Conservation (phyloP, 2,888 invertebrate genomes). For the Rotaria sp. region DNA sequence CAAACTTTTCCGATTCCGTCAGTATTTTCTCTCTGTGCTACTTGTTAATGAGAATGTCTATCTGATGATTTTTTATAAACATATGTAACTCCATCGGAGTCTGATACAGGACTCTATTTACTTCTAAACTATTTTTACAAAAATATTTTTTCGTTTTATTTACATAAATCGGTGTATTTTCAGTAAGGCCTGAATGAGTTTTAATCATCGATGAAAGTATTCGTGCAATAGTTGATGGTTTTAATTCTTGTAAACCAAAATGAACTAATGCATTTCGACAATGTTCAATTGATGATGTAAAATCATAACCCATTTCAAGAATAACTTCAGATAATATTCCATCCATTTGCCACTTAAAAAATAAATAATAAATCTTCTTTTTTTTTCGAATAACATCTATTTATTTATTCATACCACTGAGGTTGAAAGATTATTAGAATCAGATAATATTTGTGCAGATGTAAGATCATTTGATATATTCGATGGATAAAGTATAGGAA, state of each 20-base stretch:
- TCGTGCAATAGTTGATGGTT: slow-evolving; percentile 74
- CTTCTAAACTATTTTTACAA: no score
- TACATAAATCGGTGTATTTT: slow-evolving; percentile 46
- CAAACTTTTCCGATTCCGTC: no score
- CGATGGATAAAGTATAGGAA: slow-evolving; percentile 20
- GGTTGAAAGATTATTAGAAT: slow-evolving; percentile 1
- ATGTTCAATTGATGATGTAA: slow-evolving; percentile 63
- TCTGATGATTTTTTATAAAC: no score
- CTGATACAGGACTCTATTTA: no score
- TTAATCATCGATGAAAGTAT: slow-evolving; percentile 63
- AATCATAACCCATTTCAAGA: slow-evolving; percentile 81
- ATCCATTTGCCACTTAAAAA: slow-evolving; percentile 50
- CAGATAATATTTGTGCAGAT: not conserved
- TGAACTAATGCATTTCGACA: slow-evolving; percentile 71
- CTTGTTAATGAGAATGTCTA: no score
- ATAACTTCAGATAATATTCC: slow-evolving; percentile 69
- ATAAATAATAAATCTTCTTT: not conserved
- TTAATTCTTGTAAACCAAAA: slow-evolving; percentile 69
- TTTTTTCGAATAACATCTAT: not conserved
- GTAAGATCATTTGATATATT: not conserved
- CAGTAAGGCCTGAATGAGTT: slow-evolving; percentile 70
- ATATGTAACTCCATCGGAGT: no score
- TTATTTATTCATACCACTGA: not conserved
- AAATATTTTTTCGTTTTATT: slow-evolving; percentile 34
- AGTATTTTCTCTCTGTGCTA: no score